Conservation (phyloP, 2,888 invertebrate genomes). For the Clanis bilineata region DNA sequence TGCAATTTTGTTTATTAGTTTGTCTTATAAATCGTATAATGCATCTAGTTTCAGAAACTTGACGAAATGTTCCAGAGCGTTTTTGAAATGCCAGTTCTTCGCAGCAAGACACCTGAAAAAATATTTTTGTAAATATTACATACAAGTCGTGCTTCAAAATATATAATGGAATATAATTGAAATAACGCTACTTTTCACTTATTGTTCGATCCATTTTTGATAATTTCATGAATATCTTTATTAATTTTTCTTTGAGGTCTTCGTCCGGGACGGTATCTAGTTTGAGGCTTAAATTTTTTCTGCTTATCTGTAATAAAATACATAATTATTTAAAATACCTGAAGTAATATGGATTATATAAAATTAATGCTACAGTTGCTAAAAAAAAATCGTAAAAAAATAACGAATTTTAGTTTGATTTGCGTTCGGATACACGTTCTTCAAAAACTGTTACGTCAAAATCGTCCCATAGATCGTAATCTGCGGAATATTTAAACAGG, state of each 20-base stretch:
- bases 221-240: constrained; percentile 58
- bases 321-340: no score
- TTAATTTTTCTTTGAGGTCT: constrained; percentile 50
- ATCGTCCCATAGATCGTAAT: not conserved
- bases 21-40: not conserved
- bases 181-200: constrained; percentile 50
- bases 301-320: constrained; percentile 43
- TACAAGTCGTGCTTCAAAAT: not conserved
- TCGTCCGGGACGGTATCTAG: constrained; percentile 58
- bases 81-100: constrained; percentile 83
- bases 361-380: not conserved
- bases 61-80: constrained; percentile 60
- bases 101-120: constrained; percentile 84
- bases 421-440: constrained; percentile 17
- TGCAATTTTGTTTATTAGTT: no score
- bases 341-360: no score
- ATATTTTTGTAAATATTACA: not conserved
- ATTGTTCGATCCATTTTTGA: constrained; percentile 49
- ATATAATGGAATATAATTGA: not conserved
- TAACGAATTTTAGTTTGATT: not conserved
- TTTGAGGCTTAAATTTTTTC: constrained; percentile 47
- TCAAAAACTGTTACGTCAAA: not conserved
- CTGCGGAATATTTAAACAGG: constrained; percentile 30
- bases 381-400: not conserved
- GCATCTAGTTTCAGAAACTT: constrained; percentile 38